Base-by-base conservation (phyloP, 1,140 invertebrate species). In the Pygmarrhopalites habei region DNA sequence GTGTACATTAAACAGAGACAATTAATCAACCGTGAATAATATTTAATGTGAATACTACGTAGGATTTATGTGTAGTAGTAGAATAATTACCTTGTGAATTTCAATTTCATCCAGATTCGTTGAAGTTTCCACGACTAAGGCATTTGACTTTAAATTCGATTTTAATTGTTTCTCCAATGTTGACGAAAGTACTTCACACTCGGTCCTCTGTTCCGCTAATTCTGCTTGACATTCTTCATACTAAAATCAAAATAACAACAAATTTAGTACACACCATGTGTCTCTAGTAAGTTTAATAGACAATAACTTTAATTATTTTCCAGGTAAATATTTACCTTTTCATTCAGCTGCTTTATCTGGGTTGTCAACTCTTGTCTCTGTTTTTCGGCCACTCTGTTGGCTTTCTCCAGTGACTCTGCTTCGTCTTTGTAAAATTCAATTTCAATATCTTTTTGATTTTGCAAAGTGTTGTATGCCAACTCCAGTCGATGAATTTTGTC, bases 161-260 rank as follows among this genome's bases (percentile, higher is more conserved):
- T 21, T 55, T 7, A 55, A 17, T 28, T 55, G 51, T 28, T 55
- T 55, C 14, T 55, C 51, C 25, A 29, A 32, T 10, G 26, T 23
- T 7, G 26, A 7, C 29, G 10, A 10, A 12, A 32, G 25, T 32
- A 7, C 29, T 7, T 55, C 51, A 10, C 26, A 5, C 26, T 29
- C 29, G 5, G 26, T 21, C 29, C 7, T 15, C 29, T 29, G 10
- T 5, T 55, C 51, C 25, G 17, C 29, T 12, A 55, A 15, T 15
- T 55, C 51, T 5, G 25, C 51, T 28, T 32, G 25, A 4, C 7
- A 7, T 32, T 55, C 51, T 55, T 55, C 51, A 55, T 55, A 55
- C 51, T 55, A 29, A 32, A 10, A 55, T n/a, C 47, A 29, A 32
- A 17, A 7, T 28, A 55, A 55, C 51, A 55, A 55, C n/a, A n/a